Base-by-base conservation (phyloP, 2,888 invertebrate species). In the Subacronicta megacephala region DNA sequence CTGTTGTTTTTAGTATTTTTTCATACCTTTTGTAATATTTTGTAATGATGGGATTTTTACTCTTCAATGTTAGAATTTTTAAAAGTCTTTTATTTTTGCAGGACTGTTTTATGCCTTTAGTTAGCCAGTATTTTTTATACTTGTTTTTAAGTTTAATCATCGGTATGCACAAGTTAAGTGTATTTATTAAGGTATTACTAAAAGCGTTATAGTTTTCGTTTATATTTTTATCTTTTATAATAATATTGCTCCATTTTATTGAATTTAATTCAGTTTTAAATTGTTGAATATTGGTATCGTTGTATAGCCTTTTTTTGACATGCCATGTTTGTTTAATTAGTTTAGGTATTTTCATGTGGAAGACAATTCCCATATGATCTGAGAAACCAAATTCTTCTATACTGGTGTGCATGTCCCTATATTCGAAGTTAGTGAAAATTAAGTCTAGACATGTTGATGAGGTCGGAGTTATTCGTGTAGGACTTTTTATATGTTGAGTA, bases 241-340 rank as follows among this genome's bases (percentile, higher is more conserved):
- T 35, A 41, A 52, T 43, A 16, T 52, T 16, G 10, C 18, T 23
- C 52, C 52, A 52, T 7, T 37, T 43, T 9, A 37, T n/a, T 37
- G 26, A 10, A 17, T 36, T 26, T 44, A 52, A 10, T 29, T 36
- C 13, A 6, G 29, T 18, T 37, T 52, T 52, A 20, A 43, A 44
- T 43, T 52, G 37, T 18, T 16, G 3, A 16, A 52, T 38, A 17
- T 52, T 52, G 10, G 0, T 31, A 10, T 26, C 5, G 13, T 36
- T 52, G 9, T 17, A 52, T 12, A 52, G 7, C 20, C 43, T 43
- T 52, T 52, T 52, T 5, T 44, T 52, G 6, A 13, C 20, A 7
- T 15, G 29, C 52, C 52, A 52, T 12, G 13, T 31, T 16, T 10
- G 4, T 17, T 33, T 51, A 7, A 7, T 7, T 15, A 15, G 6